Evolutionary conservation across 2,113 vertebrate genomes (phyloP).

Genomic region (Stigmatopora argus): DNA sequence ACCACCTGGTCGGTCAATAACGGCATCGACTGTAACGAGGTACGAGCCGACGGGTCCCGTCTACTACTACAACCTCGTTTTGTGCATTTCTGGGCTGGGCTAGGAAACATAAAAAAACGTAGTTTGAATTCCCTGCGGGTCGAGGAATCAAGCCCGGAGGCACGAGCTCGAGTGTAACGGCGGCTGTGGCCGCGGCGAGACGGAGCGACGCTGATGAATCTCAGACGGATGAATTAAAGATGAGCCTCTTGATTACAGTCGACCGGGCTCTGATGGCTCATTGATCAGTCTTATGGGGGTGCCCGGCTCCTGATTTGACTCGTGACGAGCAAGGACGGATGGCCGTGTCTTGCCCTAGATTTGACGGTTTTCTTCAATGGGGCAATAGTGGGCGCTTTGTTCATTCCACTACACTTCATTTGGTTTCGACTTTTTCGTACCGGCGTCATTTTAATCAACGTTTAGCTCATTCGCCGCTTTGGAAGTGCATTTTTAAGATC

Average conservation of each 20-base stretch:
- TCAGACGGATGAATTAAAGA: conserved; percentile 70
- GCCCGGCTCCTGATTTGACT: conserved; percentile 28
- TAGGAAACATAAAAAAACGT: no score
- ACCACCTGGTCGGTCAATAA: conserved; percentile 99
- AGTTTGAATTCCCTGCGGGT: conserved; percentile 13
- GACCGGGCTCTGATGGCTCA: conserved; percentile 42
- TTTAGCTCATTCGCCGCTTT: no score
- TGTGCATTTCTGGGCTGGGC: no score
- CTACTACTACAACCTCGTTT: not conserved
- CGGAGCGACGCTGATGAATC: conserved; percentile 58
- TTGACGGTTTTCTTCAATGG: not conserved
- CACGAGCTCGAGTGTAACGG: conserved; percentile 34
- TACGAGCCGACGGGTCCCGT: conserved; percentile 41
- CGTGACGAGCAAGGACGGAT: conserved; percentile 1
- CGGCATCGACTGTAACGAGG: conserved; percentile 96
- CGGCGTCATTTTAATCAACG: no score
- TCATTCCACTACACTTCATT: no score
- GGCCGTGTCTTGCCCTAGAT: not conserved
- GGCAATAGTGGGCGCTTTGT: no score
- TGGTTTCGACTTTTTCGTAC: no score
- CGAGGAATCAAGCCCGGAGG: no score
- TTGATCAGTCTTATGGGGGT: conserved; percentile 38
- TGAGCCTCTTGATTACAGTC: conserved; percentile 60
- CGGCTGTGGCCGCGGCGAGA: conserved; percentile 31
- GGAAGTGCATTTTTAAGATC: no score